Base-by-base conservation (phyloP, 2,113 vertebrate species). In the Dissostichus mawsoni region DNA sequence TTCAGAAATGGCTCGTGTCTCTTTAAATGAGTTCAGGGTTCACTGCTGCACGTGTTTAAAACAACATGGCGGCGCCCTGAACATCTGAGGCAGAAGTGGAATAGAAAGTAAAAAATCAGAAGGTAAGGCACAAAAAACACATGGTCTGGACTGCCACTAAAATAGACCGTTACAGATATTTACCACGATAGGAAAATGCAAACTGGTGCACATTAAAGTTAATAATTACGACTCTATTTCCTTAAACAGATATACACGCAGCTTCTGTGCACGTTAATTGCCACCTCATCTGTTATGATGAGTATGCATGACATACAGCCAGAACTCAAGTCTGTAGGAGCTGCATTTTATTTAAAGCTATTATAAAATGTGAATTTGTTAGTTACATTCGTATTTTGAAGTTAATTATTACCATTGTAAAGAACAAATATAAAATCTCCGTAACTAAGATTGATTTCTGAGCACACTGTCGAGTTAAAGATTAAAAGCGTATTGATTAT, bases 21-120 rank as follows among this genome's bases (percentile, higher is more conserved):
- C 88, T 92, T 91, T 91, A 90, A 91, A 13, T 56, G 17, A 85
- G 84, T 51, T 91, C 78, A 91, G 25, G 80, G 88, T 63, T 87
- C 71, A 67, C n/a, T 10, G 5, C 18, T 4, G 0, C 88, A 93
- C 92, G 89, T 90, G 90, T 78, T 80, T 12, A 29, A 51, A 61
- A 4, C 73, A 92, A 87, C 56, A 93, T 93, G 93, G 90, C 81
- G 10, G 63, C 81, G 53, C 48, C 53, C 78, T 50, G 75, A 3
- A 0, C 20, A 0, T 14, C 10, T 11, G 0, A 67, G 11, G 52
- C 8, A 80, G 20, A 20, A 67, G 56, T 44, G 44, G 3, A 61
- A 7, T 5, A 9, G 1, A 11, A 16, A 45, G 16, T 74, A 58
- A 52, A 52, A 5, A 5, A 10, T 12, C 2, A 36, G 6, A 25